Evolutionary conservation across 2,113 vertebrate genomes (phyloP).

Genomic region (Malurus melanocephalus): DNA sequence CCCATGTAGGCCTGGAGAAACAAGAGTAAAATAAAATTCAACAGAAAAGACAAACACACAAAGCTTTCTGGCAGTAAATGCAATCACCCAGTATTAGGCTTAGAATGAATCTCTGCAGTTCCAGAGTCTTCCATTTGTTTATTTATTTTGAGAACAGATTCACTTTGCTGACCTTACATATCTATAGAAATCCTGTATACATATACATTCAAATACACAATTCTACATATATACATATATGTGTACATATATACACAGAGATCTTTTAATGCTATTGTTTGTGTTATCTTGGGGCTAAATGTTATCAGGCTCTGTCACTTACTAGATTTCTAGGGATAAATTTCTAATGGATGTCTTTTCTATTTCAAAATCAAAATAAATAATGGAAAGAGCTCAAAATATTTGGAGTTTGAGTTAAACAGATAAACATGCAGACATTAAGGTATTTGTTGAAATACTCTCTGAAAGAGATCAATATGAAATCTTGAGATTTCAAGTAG

Average conservation of each 20-base stretch:
- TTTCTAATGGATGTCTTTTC: not conserved
- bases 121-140: not conserved
- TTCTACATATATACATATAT: not conserved
- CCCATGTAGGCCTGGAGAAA: not conserved
- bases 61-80: not conserved
- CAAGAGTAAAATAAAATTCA: not conserved
- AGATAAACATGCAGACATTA: not conserved
- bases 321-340: not conserved
- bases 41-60: not conserved
- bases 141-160: not conserved
- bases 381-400: not conserved
- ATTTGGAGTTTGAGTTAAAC: not conserved
- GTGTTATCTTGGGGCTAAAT: not conserved
- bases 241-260: not conserved
- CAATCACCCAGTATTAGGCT: not conserved
- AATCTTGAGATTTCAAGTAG: not conserved
- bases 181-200: not conserved
- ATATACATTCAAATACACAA: not conserved
- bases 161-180: not conserved
- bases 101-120: not conserved
- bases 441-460: not conserved
- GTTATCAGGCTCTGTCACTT: not conserved
- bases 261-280: not conserved
- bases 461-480: not conserved
- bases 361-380: slow-evolving; percentile 28